A percentile compares a stretch with the other conserved stretches of the same genome.
Conservation (phyloP, 2,888 invertebrate species). For the Atrina japonica region DNA sequence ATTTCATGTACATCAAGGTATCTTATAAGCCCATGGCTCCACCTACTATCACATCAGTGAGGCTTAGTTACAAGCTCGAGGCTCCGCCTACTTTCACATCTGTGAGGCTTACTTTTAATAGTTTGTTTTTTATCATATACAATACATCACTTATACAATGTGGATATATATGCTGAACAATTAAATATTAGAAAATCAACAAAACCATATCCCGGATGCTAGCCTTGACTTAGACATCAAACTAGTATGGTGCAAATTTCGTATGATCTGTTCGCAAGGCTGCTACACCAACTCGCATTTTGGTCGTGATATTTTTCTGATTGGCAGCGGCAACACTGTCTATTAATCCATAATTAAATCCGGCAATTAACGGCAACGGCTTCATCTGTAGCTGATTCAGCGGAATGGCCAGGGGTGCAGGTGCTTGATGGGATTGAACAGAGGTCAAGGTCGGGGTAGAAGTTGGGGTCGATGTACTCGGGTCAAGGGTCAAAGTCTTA, state of each 20-base stretch:
- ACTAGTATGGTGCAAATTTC: conserved; percentile 75
- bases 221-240: no score
- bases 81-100: no score
- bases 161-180: no score
- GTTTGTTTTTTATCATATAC: no score
- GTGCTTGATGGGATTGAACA: conserved; percentile 73
- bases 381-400: conserved; percentile 93
- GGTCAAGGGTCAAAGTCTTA: conserved; percentile 79
- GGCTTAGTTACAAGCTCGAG: no score
- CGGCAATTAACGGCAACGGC: conserved; percentile 64
- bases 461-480: conserved; percentile 73
- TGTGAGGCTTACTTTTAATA: no score
- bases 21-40: no score
- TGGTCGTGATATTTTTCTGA: conserved; percentile 68
- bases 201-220: no score
- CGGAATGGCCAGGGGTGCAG: conserved; percentile 77
- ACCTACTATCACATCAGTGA: no score
- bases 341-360: conserved; percentile 62
- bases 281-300: conserved; percentile 73
- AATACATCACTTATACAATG: no score
- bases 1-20: no score
- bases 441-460: conserved; percentile 67
- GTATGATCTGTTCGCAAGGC: conserved; percentile 71
- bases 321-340: conserved; percentile 57
- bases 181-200: no score